Evolutionary conservation across 2,113 vertebrate genomes (phyloP).

Genomic region (Camelus dromedarius): DNA sequence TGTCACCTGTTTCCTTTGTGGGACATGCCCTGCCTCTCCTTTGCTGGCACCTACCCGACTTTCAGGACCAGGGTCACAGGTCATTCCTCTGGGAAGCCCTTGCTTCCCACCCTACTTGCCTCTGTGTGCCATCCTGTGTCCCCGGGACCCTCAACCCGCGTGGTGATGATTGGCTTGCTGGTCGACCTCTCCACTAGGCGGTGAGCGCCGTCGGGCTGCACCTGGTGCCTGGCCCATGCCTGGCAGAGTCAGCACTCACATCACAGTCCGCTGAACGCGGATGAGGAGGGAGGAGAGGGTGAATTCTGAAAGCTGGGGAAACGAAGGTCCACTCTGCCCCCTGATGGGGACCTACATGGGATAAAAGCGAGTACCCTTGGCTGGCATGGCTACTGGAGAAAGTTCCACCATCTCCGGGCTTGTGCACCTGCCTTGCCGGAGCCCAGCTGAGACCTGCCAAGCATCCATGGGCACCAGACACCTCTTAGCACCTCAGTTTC

Average conservation of each 20-base stretch:
- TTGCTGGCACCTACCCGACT: background rate
- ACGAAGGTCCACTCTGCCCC: too few relatives aligned
- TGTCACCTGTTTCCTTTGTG: background rate
- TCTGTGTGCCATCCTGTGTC: background rate
- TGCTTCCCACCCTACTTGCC: background rate
- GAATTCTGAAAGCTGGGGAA: background rate
- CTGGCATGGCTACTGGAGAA: background rate
- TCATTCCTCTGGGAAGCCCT: background rate
- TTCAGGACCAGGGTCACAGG: background rate
- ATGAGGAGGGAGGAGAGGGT: background rate
- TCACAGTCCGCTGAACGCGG: background rate
- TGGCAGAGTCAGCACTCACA: background rate
- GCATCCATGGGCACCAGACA: accelerated
- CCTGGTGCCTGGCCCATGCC: background rate
- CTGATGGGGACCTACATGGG: background rate
- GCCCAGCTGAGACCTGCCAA: background rate
- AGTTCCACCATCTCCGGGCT: background rate
- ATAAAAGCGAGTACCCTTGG: background rate
- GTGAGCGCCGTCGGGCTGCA: accelerated
- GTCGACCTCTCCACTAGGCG: accelerated
- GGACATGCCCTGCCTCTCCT: background rate
- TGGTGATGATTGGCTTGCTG: background rate
- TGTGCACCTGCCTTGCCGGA: background rate
- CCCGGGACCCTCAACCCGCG: accelerated
- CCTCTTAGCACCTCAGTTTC: background rate